A percentile compares a stretch with the other conserved stretches of the same genome.
Evolutionary conservation across 2,888 invertebrate genomes (phyloP).

Genomic region (Orthonevra nobilis): DNA sequence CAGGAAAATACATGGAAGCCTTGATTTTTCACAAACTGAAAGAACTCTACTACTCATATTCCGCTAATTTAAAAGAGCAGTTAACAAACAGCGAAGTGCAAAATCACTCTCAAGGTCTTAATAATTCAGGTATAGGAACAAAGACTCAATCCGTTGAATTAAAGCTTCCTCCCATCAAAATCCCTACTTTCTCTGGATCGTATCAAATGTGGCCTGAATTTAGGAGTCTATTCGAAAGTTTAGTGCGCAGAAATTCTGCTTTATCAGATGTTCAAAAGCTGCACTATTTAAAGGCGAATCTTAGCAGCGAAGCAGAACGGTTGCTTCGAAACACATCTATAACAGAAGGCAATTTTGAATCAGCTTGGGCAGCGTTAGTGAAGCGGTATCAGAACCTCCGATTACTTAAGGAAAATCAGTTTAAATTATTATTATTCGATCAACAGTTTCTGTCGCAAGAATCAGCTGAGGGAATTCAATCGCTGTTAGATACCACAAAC

Average conservation of each 20-base stretch:
- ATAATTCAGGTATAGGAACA: neutral
- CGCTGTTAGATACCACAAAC: constrained; percentile 2
- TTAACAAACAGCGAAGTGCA: no score
- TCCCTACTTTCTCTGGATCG: constrained; percentile 18
- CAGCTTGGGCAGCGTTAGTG: constrained; percentile 18
- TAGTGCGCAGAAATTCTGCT: constrained; percentile 19
- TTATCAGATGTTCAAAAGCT: constrained; percentile 26
- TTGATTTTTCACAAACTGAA: constrained; percentile 9
- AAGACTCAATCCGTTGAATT: constrained; percentile 3
- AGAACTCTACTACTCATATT: no score
- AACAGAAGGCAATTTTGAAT: constrained; percentile 38
- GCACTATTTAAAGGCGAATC: constrained; percentile 10
- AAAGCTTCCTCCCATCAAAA: constrained; percentile 24
- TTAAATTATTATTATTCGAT: neutral
- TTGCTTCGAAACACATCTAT: no score
- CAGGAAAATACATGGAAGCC: constrained; percentile 2
- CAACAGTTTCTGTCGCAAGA: neutral
- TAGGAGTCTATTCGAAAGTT: constrained; percentile 8
- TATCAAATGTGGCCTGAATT: constrained; percentile 28
- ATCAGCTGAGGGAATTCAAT: neutral
- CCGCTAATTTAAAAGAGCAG: no score
- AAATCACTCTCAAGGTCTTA: neutral
- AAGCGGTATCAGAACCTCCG: constrained; percentile 25
- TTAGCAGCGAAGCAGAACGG: neutral
- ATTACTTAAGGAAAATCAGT: constrained; percentile 21